phyloP scores from a whole-genome alignment of 2,113 vertebrate species.

The Acanthisitta chloris region DNA sequence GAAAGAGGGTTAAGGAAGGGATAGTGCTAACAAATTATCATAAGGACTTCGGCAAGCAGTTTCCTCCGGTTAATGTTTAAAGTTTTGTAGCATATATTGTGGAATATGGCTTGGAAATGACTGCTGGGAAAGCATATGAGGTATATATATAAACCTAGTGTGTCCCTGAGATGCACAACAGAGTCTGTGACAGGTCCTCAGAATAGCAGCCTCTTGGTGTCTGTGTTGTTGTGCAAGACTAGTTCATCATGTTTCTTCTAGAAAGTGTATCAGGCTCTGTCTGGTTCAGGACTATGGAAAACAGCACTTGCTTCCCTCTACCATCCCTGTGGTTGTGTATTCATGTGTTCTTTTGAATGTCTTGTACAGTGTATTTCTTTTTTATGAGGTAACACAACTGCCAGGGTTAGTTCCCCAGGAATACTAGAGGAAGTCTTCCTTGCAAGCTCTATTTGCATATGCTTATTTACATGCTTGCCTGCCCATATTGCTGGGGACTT shows the following conservation, averaged over 20 bases:
- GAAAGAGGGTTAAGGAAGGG: rapidly evolving
- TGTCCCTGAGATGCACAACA: background rate
- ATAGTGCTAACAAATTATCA: background rate
- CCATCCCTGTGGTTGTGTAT: background rate
- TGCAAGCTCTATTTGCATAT: rapidly evolving
- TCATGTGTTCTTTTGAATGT: background rate
- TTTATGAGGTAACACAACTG: background rate
- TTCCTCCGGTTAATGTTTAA: background rate
- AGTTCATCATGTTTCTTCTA: background rate
- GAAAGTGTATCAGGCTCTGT: background rate
- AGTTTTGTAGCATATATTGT: background rate
- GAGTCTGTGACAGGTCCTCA: background rate
- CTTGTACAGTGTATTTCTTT: background rate
- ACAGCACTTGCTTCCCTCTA: background rate
- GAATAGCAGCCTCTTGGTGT: background rate
- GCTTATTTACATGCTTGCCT: rapidly evolving
- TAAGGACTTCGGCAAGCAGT: background rate
- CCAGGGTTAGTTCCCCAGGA: background rate
- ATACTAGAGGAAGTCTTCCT: background rate
- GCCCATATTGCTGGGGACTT: background rate
- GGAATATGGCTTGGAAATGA: background rate
- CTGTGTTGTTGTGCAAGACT: background rate
- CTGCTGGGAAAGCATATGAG: background rate
- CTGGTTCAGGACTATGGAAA: background rate
- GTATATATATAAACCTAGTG: background rate